Conservation (phyloP, 2,888 invertebrate species). For the Dugesia japonica region DNA sequence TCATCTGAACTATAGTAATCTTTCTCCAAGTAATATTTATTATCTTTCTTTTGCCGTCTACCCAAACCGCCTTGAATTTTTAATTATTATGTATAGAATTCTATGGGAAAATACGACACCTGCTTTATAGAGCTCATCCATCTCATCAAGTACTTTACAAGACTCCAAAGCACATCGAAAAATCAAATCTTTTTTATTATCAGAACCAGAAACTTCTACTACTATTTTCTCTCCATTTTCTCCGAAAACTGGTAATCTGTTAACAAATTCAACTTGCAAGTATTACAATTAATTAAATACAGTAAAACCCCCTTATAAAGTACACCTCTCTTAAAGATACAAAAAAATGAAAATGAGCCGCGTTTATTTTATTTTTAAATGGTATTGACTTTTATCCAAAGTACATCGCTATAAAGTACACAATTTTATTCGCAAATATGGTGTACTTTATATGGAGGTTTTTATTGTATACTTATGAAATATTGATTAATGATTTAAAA, state of each 20-base stretch:
- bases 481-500: no score
- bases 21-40: constrained; percentile 53
- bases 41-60: not conserved
- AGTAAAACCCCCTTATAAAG: no score
- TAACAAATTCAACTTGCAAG: not conserved
- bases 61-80: constrained; percentile 48
- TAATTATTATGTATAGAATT: constrained; percentile 64
- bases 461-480: no score
- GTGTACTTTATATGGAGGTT: no score
- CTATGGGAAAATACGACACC: not conserved
- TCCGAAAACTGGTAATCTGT: constrained; percentile 61
- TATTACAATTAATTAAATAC: no score
- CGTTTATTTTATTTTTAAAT: no score
- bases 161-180: constrained; percentile 82
- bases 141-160: constrained; percentile 70
- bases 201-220: constrained; percentile 71
- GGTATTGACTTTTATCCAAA: no score
- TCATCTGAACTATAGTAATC: constrained; percentile 86
- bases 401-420: no score
- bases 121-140: constrained; percentile 63
- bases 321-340: no score
- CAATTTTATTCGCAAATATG: no score
- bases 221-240: constrained; percentile 60
- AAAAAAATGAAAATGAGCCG: no score
- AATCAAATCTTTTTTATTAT: constrained; percentile 78